These are phyloP conservation scores for Vulpes vulpes DNA, from an alignment of 2,113 vertebrate genomes.

Conservation along the genomic window DNA sequence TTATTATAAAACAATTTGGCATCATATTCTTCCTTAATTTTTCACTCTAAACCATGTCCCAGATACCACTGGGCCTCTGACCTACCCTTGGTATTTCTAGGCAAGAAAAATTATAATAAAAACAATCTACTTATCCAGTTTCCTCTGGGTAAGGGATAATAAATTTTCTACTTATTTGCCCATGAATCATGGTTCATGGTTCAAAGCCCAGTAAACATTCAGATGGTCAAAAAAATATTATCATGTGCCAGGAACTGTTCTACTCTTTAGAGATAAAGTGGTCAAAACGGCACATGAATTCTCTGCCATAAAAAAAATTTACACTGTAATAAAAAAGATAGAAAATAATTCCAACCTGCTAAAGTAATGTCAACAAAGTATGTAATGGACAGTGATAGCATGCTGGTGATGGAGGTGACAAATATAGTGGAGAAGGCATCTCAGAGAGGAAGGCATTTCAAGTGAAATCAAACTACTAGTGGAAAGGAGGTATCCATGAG, in stretches of 20 bases:
- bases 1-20: not conserved
- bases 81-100: not conserved
- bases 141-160: not conserved
- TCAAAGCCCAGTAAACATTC: not conserved
- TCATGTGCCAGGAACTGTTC: not conserved
- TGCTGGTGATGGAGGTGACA: not conserved
- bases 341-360: not conserved
- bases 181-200: not conserved
- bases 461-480: not conserved
- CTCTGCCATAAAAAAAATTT: not conserved
- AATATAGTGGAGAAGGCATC: not conserved
- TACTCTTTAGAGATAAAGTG: not conserved
- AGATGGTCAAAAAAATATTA: not conserved
- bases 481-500: not conserved
- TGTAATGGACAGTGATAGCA: not conserved
- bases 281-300: not conserved
- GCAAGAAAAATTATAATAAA: not conserved
- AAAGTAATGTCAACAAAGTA: not conserved
- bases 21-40: conserved; percentile 12
- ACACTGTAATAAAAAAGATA: not conserved
- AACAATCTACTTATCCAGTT: not conserved
- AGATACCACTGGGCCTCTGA: not conserved
- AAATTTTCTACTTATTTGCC: not conserved
- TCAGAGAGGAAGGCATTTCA: not conserved
- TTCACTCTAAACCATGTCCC: not conserved